Base-by-base conservation (phyloP, 2,888 invertebrate species). In the Eurytoma adleriae region DNA sequence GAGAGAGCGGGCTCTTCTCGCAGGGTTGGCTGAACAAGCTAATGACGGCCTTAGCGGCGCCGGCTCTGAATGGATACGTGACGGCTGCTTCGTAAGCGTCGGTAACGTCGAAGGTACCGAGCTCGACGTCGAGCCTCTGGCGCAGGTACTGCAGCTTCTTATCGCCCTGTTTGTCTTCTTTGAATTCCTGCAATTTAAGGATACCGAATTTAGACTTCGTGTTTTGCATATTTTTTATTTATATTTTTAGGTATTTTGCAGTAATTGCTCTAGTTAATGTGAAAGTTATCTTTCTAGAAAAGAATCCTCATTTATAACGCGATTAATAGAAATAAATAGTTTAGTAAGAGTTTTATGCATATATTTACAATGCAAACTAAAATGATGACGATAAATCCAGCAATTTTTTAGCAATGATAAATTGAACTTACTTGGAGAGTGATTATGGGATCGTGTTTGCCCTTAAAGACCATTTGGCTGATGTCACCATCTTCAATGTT, bases 31-130 rank as follows among this genome's bases (percentile, higher is more conserved):
- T 94, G 40, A 94, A 92, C 0, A 96, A 92, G 61, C 93, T 93
- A 85, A 97, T 91, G 83, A 95, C 92, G 72, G 94, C 93, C 88
- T 96, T 97, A 62, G 94, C 93, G 0, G 97, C 96, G 1, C 94
- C 94, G 0, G 95, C 92, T 82, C 97, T 93, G 92, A 95, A 95
- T 0, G 96, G 96, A 90, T 96, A 94, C 0, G 93, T 89, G 16
- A 94, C 86, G 0, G 95, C 93, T 56, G 93, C 92, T 14, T 91
- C 86, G 90, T 95, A 95, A 0, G 95, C 94, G n/a, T 91, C 91
- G n/a, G 88, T 89, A 73, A 90, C 80, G 59, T 85, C 86, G 78
- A 89, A 87, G 0, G 86, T 89, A 13, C 94, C 92, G 76, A 94
- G 92, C 82, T 92, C 91, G 1, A 93, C 82, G 59, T 93, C 92